Evolutionary conservation across 2,113 vertebrate genomes (phyloP).

Genomic region (Mionectes macconnelli): DNA sequence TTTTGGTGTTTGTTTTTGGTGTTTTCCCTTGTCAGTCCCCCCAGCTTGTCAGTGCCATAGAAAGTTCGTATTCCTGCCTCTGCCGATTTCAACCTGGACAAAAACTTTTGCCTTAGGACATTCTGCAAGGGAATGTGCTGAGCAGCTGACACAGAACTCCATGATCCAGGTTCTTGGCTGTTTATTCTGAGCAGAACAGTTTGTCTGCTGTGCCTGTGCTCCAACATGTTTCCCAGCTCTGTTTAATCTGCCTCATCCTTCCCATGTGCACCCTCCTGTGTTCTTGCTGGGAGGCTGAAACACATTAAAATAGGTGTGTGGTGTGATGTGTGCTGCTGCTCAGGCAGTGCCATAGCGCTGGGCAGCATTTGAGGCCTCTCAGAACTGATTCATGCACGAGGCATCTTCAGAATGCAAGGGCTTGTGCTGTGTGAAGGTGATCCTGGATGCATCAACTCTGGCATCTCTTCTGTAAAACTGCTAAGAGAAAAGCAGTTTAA

Average conservation of each 20-base stretch:
- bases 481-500: background rate
- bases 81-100: background rate
- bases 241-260: background rate
- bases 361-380: background rate
- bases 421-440: background rate
- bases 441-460: background rate
- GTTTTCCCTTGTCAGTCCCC: background rate
- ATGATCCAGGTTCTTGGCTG: background rate
- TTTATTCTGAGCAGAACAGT: slow-evolving; percentile 4
- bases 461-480: background rate
- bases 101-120: background rate
- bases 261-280: background rate
- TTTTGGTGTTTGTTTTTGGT: background rate
- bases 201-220: background rate
- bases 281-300: background rate
- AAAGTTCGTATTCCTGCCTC: background rate
- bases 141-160: background rate
- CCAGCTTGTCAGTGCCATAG: background rate
- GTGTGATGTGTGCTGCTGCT: background rate
- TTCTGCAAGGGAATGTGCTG: background rate
- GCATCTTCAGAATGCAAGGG: background rate
- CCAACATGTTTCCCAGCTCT: background rate
- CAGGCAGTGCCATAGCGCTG: background rate
- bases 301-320: background rate
- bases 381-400: background rate